Conservation (phyloP, 2,797 vertebrate species). For the Chelidonichthys spinosus region DNA sequence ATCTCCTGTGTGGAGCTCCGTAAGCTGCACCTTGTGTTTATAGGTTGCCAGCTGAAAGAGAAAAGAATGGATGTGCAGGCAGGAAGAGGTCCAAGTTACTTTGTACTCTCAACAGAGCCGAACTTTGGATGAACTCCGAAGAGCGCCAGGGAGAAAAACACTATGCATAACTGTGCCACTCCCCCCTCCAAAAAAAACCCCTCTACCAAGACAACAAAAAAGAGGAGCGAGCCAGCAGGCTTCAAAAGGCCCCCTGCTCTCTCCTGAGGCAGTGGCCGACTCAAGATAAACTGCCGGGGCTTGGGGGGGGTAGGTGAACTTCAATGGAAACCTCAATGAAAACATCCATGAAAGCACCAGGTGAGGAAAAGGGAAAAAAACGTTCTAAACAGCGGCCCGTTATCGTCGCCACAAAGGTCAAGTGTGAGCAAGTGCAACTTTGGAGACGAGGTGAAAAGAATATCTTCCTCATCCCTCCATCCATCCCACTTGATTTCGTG, state of each 20-base stretch:
- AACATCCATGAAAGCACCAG: conserved; percentile 71
- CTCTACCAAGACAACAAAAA: conserved; percentile 72
- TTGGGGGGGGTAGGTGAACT: conserved; percentile 62
- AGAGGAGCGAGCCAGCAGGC: conserved; percentile 73
- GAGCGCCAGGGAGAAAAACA: conserved; percentile 84
- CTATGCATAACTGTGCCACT: conserved; percentile 78
- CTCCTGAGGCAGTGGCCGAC: conserved; percentile 80
- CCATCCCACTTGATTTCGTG: conserved; percentile 71
- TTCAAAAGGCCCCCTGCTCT: conserved; percentile 79
- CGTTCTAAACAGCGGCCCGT: conserved; percentile 69
- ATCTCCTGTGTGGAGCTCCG: conserved; percentile 34
- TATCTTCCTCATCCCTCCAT: conserved; percentile 62
- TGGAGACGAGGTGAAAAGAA: conserved; percentile 58
- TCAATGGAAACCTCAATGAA: conserved; percentile 81
- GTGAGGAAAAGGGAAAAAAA: conserved; percentile 50
- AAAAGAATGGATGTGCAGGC: conserved; percentile 84
- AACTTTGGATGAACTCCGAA: conserved; percentile 95
- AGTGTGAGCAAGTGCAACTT: conserved; percentile 67
- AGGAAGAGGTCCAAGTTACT: conserved; percentile 92
- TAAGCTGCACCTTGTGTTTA: conserved; percentile 60
- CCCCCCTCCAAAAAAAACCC: conserved; percentile 51
- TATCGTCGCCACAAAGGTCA: conserved; percentile 67
- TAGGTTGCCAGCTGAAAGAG: conserved; percentile 58
- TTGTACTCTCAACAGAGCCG: conserved; percentile 90
- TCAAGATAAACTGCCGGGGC: conserved; percentile 78